Base-by-base conservation (phyloP, 1,140 invertebrate species). In the Fragariocoptes setiger region DNA sequence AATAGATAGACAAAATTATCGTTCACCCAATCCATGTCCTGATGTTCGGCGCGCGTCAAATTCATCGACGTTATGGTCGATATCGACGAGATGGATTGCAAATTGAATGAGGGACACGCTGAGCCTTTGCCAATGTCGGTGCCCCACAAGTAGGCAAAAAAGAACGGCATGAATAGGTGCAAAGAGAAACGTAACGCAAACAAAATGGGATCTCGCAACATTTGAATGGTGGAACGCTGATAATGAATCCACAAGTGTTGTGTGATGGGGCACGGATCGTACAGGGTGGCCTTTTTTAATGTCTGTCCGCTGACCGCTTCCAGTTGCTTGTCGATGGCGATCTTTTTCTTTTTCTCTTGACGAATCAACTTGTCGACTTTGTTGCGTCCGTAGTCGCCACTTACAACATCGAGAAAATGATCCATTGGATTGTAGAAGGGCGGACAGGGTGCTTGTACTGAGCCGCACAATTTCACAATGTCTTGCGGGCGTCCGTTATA, bases 401-500 rank as follows among this genome's bases (percentile, higher is more conserved):
- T 38, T 3, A 43, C 46, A 1, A 47, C 44, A 17, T 47, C 46
- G n/a, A 46, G 35, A 3, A 47, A 31, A 39, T 31, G 44, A 43
- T 47, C 46, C 3, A 36, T 43, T n/a, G 46, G 46, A 41, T 46
- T 47, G 19, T 47, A 35, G 19, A 42, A 46, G 20, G 25, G 35
- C 14, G 46, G 46, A 42, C 44, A 46, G n/a, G 21, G 14, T 3
- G 39, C 19, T 15, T 20, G n/a, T 3, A 42, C 16, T 43, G 16
- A n/a, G 19, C 20, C 8, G 4, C 40, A 17, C 14, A 31, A 21
- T 31, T 13, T 4, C 14, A 12, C n/a, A 42, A 44, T 42, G 12
- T 19, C 4, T 19, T 40, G 3, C 3, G 42, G 42, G 21, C 12
- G 18, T 3, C 42, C 42, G n/a, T 37, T 41, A 38, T 38, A 45